Evolutionary conservation across 35 echinoderm and acorn worm genomes (phyloP).

Genomic region (Amphiura filiformis): DNA sequence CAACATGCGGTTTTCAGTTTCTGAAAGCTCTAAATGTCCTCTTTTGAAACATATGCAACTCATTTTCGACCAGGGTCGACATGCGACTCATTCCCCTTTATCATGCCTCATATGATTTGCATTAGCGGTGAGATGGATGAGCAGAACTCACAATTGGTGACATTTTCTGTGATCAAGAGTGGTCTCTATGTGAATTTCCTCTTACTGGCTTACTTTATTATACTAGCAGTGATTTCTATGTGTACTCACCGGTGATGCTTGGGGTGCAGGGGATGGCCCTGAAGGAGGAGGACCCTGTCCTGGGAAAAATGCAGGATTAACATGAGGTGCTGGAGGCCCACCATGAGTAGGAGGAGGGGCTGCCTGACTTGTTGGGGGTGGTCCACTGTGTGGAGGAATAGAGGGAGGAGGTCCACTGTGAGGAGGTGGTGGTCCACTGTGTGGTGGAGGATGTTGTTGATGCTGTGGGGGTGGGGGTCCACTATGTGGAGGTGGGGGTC

Average conservation of each 20-base stretch:
- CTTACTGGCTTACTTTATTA: too few relatives aligned
- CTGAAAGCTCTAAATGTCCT: too few relatives aligned
- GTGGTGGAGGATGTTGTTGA: slow-evolving; percentile 22
- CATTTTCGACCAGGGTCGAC: too few relatives aligned
- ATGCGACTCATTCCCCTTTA: too few relatives aligned
- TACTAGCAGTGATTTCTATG: too few relatives aligned
- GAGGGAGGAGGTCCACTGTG: slow-evolving; percentile 23
- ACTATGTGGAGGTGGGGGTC: slow-evolving; percentile 47
- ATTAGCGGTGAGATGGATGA: too few relatives aligned
- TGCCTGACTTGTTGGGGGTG: slow-evolving; percentile 29
- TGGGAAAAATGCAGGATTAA: slow-evolving; percentile 91
- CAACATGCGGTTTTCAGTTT: too few relatives aligned
- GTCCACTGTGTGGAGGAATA: slow-evolving; percentile 29
- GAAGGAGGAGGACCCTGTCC: slow-evolving; percentile 52
- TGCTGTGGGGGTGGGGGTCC: slow-evolving; percentile 46
- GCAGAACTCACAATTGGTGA: too few relatives aligned
- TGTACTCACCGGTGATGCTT: slow-evolving; percentile 17
- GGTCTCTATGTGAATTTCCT: too few relatives aligned
- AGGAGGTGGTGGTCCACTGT: slow-evolving; percentile 17
- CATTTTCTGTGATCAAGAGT: too few relatives aligned
- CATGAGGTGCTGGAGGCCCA: slow-evolving; percentile 73
- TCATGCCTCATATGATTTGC: too few relatives aligned
- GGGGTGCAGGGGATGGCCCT: slow-evolving; percentile 36
- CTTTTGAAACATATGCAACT: too few relatives aligned
- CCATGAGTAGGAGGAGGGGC: slow-evolving; percentile 1